Evolutionary conservation across 2,797 vertebrate species (phyloP), one percentile per base, ranked within the genome.

Genomic region (Mormyrus proboscirostris): DNA sequence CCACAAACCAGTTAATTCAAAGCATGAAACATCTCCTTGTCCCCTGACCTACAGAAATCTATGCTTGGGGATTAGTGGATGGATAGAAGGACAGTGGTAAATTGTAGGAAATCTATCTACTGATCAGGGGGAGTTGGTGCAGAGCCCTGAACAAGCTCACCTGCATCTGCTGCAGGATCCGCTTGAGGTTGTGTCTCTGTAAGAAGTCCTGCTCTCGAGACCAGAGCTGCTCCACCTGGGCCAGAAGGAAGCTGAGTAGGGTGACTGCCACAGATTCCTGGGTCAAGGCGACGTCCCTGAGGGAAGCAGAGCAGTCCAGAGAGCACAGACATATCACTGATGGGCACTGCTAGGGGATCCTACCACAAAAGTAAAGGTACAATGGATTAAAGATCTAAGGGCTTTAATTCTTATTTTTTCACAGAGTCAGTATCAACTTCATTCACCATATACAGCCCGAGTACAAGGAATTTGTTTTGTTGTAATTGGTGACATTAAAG

Each of bases 111-210:
- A 41, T 41, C 73, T 76, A 41, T 76, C 38, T 6, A 7, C 33
- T 76, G 73, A 41, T 76, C 38, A 12, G 38, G 38, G 51, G 12
- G 10, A 50, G 53, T 22, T 22, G 55, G 41, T 19, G 1, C 5
- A 38, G 38, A 25, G 41, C n/a, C 25, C 10, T 1, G 51, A 19
- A 22, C 19, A n/a, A 90, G 89, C 95, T 93, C 87, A 99, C 98
- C 97, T 99, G 97, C 50, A 99, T 95, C 90, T 98, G 96, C 93
- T 98, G 98, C 57, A 97, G 97, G 90, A 98, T 98, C 93, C 98
- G 97, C 92, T 98, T 99, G 92, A 99, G 96, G 92, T 99, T 99
- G 95, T 99, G 98, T 90, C 97, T 96, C 89, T 98, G 96, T 1
- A 99, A 95, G 89, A 99, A 97, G 92, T 99, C 98, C 92, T 96